phyloP scores from a whole-genome alignment of 2,113 vertebrate genomes.

The Pardalotus punctatus region DNA sequence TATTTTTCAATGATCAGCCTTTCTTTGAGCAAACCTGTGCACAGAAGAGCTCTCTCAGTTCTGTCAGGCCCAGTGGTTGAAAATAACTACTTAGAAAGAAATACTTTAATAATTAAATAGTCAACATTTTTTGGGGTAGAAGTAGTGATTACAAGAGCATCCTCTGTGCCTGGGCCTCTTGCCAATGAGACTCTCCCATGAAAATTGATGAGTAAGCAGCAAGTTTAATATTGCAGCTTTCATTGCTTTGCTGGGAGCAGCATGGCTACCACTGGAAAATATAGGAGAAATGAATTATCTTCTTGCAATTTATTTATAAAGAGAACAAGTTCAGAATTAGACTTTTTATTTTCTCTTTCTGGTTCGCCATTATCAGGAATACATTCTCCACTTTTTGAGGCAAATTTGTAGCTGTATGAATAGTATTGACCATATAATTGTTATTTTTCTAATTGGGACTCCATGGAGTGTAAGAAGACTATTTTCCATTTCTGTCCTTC shows the following conservation, averaged over 20 bases:
- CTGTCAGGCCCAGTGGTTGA: background rate
- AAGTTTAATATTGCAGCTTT: background rate
- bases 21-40: background rate
- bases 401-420: background rate
- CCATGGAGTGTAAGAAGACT: background rate
- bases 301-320: background rate
- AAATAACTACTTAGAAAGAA: background rate
- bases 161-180: background rate
- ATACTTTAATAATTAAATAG: background rate
- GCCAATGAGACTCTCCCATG: background rate
- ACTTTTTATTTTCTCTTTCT: background rate
- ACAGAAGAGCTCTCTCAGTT: background rate
- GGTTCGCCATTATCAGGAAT: background rate
- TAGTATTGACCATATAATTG: background rate
- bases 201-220: constrained; percentile 11
- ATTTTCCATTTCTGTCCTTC: background rate
- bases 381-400: background rate
- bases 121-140: background rate
- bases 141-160: background rate
- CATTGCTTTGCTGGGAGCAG: background rate
- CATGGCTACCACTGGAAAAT: background rate
- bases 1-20: background rate
- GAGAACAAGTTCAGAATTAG: background rate
- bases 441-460: background rate
- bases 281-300: background rate